Percentiles rank a stretch among this genome's conserved stretches.
Evolutionary conservation across 2,888 invertebrate genomes (phyloP).

Genomic region (Fabriciana adippe): DNA sequence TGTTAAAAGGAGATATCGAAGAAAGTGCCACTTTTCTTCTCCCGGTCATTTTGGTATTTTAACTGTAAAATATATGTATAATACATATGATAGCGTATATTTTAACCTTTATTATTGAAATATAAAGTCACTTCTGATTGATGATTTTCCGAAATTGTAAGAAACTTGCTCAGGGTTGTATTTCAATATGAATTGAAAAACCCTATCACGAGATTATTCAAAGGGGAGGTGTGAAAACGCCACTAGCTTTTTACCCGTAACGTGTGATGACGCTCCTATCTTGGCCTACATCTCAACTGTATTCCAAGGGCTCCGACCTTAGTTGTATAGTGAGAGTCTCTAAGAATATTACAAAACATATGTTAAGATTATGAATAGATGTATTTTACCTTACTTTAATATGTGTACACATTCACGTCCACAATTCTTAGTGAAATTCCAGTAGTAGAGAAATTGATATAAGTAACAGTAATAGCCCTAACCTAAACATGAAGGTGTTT

Average conservation of each 20-base stretch:
- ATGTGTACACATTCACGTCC: neutral
- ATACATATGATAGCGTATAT: no score
- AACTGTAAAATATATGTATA: no score
- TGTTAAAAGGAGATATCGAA: no score
- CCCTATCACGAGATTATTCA: slow-evolving; percentile 63
- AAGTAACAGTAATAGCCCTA: no score
- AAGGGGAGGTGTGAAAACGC: slow-evolving; percentile 73
- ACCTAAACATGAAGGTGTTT: no score
- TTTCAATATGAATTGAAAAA: slow-evolving; percentile 48
- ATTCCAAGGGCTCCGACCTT: slow-evolving; percentile 36
- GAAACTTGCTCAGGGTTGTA: slow-evolving; percentile 32
- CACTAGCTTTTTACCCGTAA: slow-evolving; percentile 59
- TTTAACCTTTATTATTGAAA: no score
- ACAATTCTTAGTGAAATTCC: no score
- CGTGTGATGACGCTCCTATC: slow-evolving; percentile 74
- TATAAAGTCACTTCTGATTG: no score
- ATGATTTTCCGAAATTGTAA: slow-evolving; percentile 32
- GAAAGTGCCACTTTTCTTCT: no score
- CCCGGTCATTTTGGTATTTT: no score
- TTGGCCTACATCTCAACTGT: slow-evolving; percentile 66
- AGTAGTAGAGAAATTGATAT: no score
- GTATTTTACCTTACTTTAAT: slow-evolving; percentile 11
- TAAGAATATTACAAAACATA: slow-evolving; percentile 36
- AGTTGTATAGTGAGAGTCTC: slow-evolving; percentile 31
- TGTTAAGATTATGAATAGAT: slow-evolving; percentile 29